These are phyloP conservation scores for Gortyna flavago DNA, from an alignment of 2,888 invertebrate species.

Conservation along the genomic window DNA sequence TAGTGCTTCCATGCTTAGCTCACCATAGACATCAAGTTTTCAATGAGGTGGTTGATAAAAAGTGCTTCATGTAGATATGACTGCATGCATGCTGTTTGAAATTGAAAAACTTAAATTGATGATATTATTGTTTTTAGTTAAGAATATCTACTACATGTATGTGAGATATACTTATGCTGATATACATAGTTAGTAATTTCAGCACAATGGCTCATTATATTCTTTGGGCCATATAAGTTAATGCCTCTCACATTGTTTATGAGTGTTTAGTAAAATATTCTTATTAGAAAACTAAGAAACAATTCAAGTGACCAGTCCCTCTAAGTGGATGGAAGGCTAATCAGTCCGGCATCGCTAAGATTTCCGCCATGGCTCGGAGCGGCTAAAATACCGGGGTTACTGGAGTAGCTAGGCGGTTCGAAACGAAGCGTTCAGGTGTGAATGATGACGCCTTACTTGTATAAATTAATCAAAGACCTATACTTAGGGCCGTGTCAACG, in stretches of 20 bases:
- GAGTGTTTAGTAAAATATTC: background rate
- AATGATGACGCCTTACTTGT: conserved; percentile 62
- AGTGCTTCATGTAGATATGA: background rate
- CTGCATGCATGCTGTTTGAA: background rate
- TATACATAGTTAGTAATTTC: background rate
- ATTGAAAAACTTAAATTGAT: background rate
- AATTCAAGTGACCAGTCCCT: background rate
- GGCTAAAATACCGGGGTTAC: conserved; percentile 41
- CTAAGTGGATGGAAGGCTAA: conserved; percentile 51
- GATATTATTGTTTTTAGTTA: background rate
- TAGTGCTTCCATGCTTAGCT: conserved; percentile 26
- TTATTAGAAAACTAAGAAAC: background rate
- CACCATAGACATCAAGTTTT: conserved; percentile 21
- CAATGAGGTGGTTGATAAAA: conserved; percentile 17
- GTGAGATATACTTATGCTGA: background rate
- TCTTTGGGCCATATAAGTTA: background rate
- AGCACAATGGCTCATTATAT: background rate
- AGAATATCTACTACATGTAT: too few relatives aligned
- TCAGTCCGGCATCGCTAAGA: conserved; percentile 42
- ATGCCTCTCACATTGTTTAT: background rate
- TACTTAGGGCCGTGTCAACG: conserved; percentile 54
- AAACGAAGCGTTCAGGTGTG: conserved; percentile 47
- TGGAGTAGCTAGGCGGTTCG: conserved; percentile 43
- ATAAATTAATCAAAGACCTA: conserved; percentile 64
- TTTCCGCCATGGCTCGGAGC: conserved; percentile 54